Conservation (phyloP, 2,888 invertebrate genomes). For the Mellilla xanthometata region DNA sequence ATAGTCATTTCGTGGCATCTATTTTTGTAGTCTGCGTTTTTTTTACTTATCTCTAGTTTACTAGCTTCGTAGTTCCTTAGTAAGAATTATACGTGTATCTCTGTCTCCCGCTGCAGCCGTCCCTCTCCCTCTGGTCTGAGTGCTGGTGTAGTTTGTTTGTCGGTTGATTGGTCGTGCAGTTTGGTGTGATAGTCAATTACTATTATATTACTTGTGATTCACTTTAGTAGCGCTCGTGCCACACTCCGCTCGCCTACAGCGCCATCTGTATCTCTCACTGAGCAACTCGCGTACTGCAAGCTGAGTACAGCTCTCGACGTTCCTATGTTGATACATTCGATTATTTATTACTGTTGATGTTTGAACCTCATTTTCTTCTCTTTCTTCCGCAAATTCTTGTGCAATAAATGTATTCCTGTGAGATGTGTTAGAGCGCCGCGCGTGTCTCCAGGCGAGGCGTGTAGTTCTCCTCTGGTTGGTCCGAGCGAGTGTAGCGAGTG, state of each 20-base stretch:
- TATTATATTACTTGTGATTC: conserved; percentile 54
- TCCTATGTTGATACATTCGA: conserved; percentile 11
- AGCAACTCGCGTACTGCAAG: not conserved
- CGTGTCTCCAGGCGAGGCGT: no score
- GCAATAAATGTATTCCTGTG: conserved; percentile 1
- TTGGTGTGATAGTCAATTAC: conserved; percentile 76
- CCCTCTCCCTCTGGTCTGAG: not conserved
- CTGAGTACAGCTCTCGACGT: not conserved
- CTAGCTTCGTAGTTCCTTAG: not conserved
- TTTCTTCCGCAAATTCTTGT: conserved; percentile 20
- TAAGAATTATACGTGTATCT: not conserved
- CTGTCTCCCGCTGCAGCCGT: not conserved
- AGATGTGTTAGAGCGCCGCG: no score
- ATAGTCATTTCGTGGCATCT: conserved; percentile 6
- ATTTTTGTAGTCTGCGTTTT: not conserved
- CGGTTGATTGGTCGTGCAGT: conserved; percentile 39
- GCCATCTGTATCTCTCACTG: conserved; percentile 4
- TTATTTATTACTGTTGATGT: conserved; percentile 13
- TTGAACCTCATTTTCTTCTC: not conserved
- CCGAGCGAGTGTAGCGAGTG: conserved; percentile 20
- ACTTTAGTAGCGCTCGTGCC: conserved; percentile 41
- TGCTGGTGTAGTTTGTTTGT: conserved; percentile 15
- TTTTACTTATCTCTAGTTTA: not conserved
- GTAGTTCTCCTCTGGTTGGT: no score
- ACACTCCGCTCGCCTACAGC: conserved; percentile 27